These are phyloP conservation scores for Emmelina monodactyla DNA, from an alignment of 2,888 invertebrate genomes.

Conservation along the genomic window DNA sequence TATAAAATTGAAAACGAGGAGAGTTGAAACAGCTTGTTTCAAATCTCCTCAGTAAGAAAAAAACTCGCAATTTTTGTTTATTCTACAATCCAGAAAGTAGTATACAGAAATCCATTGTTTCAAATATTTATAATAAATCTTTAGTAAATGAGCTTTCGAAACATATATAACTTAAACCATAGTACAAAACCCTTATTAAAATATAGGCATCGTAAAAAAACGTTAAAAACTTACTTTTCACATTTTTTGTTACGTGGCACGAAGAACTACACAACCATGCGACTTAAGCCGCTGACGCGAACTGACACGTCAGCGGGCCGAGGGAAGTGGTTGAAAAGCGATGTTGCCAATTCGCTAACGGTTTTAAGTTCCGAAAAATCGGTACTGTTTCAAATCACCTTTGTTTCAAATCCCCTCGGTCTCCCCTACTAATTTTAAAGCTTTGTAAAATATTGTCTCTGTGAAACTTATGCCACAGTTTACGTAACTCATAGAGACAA, in stretches of 20 bases:
- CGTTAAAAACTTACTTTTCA: constrained; percentile 4
- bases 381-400: constrained; percentile 7
- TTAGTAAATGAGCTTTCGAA: constrained; percentile 9
- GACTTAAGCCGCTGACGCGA: constrained; percentile 6
- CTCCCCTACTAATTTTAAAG: constrained; percentile 2
- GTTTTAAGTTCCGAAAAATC: constrained; percentile 11
- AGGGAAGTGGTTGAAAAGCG: constrained; percentile 6
- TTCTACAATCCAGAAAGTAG: constrained; percentile 4
- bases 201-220: constrained; percentile 8
- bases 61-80: constrained; percentile 5
- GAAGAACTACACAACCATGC: constrained; percentile 2
- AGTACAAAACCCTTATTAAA: constrained; percentile 9
- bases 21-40: constrained; percentile 10
- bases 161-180: constrained; percentile 5
- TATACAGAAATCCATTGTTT: constrained; percentile 6
- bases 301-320: constrained; percentile 5
- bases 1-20: constrained; percentile 8
- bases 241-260: constrained; percentile 6
- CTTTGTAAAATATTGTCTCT: too few relatives aligned
- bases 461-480: too few relatives aligned
- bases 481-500: too few relatives aligned
- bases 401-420: constrained; percentile 5
- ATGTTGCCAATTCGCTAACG: constrained; percentile 11
- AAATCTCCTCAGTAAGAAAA: constrained; percentile 8
- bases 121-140: constrained; percentile 6